Evolutionary conservation across 2,888 invertebrate species (phyloP), one percentile per base, ranked within the genome.

Genomic region (Callimorpha dominula): DNA sequence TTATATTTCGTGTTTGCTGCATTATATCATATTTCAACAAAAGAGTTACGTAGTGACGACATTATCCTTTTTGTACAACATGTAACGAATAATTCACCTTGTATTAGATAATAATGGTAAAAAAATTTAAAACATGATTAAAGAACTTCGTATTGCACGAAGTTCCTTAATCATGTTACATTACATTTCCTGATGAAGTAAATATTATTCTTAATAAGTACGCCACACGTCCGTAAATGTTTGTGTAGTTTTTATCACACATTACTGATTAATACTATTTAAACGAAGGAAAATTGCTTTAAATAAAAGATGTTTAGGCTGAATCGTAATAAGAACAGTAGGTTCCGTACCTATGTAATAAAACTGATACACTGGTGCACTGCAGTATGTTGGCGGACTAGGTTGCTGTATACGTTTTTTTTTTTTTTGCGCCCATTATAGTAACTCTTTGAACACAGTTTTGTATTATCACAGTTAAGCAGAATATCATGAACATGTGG

Each of bases 61-160:
- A 6, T 60, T 20, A 6, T 12, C 60, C 6, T 60, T 31, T 60
- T 12, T 46, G 8, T 46, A 46, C 43, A 46, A 46, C 43, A 46
- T 8, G 43, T 46, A 46, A 12, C 12, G 60, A 12, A 60, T 20
- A 60, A 20, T 60, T 60, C 14, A 31, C 14, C 60, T 60, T 60
- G 31, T 60, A 20, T 60, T 60, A 60, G 7, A 11, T 0, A 31
- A 31, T 60, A 6, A 31, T 60, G 14, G 20, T 60, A 60, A 60
- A 60, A n/a, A 60, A 60, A 20, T 31, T 14, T 31, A 12, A 60
- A 31, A 60, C 31, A 60, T 31, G 31, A 60, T 60, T 14, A 31
- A 60, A 31, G 60, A 60, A 60, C 31, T 60, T 20, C 60, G 60
- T 60, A n/a, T n/a, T n/a, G n/a, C n/a, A n/a, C n/a, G n/a, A n/a